Percentiles rank a stretch among this genome's conserved stretches.
These are phyloP conservation scores for Gambelia wislizenii DNA, from an alignment of 2,797 vertebrate genomes.

Conservation along the genomic window DNA sequence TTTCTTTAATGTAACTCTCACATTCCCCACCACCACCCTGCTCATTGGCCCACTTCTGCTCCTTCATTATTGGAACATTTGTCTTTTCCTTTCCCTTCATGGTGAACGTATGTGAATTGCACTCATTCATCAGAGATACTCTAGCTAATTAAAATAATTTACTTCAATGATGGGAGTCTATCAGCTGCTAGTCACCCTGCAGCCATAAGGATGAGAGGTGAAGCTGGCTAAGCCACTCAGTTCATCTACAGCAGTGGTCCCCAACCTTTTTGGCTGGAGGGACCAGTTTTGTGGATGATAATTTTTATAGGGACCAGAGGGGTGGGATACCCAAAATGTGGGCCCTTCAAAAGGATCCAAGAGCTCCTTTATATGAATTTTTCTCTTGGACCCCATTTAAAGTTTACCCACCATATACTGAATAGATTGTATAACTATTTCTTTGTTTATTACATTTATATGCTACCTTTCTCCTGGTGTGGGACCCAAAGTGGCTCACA, in stretches of 20 bases:
- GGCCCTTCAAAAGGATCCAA: too few relatives aligned
- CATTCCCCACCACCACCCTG: neutral
- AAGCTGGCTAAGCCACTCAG: neutral
- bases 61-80: conserved; percentile 7
- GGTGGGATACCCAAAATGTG: too few relatives aligned
- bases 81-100: conserved; percentile 10
- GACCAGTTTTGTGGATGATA: too few relatives aligned
- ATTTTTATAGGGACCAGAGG: too few relatives aligned
- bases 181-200: neutral
- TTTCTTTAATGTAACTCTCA: neutral
- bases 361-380: too few relatives aligned
- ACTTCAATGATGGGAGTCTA: neutral
- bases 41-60: neutral
- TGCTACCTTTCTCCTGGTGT: too few relatives aligned
- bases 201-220: neutral
- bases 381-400: too few relatives aligned
- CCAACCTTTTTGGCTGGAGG: too few relatives aligned
- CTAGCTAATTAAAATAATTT: conserved; percentile 15
- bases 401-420: too few relatives aligned
- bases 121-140: neutral
- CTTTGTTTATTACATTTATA: too few relatives aligned
- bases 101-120: conserved; percentile 1
- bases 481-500: too few relatives aligned
- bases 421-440: too few relatives aligned
- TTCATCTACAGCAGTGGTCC: neutral